Evolutionary conservation across 2,888 invertebrate species (phyloP), one percentile per base, ranked within the genome.

Genomic region (Lagria hirta): DNA sequence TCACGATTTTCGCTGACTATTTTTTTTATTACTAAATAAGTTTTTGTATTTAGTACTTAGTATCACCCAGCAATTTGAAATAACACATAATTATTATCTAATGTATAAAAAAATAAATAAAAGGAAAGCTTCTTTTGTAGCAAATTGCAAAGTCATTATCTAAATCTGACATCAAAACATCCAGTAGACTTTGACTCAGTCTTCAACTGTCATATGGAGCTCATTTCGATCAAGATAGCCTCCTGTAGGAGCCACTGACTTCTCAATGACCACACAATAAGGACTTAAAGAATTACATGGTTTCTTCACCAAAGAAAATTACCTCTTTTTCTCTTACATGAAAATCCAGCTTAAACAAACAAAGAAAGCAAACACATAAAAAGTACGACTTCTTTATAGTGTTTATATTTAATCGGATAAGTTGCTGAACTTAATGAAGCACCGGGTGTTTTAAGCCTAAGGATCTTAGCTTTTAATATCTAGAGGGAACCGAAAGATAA

Each of bases 61-160:
- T n/a, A n/a, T n/a, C n/a, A n/a, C n/a, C n/a, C n/a, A n/a, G n/a
- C n/a, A n/a, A n/a, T n/a, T n/a, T n/a, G n/a, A n/a, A n/a, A n/a
- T n/a, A n/a, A n/a, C n/a, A n/a, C n/a, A n/a, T n/a, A n/a, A n/a
- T n/a, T n/a, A n/a, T n/a, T n/a, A n/a, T n/a, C n/a, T n/a, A n/a
- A n/a, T n/a, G n/a, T n/a, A n/a, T n/a, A n/a, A n/a, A n/a, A n/a
- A n/a, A n/a, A n/a, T n/a, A n/a, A n/a, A n/a, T n/a, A n/a, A n/a
- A n/a, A n/a, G n/a, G n/a, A n/a, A n/a, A n/a, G n/a, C n/a, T n/a
- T n/a, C n/a, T n/a, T n/a, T n/a, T n/a, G 27, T 10, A 32, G 35
- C 41, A 57, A 60, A 63, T 61, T 58, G 63, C 61, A 55, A 47
- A 51, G 62, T 64, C 63, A 64, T 58, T 61, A 63, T 62, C 64